These are phyloP conservation scores for Kryphioiulus occultus DNA, from an alignment of 2,888 invertebrate genomes.

Conservation along the genomic window DNA sequence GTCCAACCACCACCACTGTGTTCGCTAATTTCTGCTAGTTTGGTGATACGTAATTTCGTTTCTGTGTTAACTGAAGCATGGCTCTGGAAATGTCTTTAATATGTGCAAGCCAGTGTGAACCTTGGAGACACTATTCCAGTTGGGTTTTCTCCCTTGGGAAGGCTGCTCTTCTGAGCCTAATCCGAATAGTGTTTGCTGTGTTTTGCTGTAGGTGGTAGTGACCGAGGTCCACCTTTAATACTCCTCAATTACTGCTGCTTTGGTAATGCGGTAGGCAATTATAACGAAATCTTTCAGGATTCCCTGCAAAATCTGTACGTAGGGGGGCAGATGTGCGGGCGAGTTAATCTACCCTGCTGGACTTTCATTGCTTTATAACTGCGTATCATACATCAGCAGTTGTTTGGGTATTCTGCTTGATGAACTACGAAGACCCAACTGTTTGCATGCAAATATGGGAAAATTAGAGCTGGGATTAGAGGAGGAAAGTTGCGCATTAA, in stretches of 20 bases:
- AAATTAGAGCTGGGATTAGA: constrained; percentile 11
- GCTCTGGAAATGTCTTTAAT: constrained; percentile 20
- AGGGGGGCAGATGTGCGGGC: not conserved
- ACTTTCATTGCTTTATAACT: not conserved
- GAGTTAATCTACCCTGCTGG: not conserved
- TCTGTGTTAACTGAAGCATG: not conserved
- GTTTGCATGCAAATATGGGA: not conserved
- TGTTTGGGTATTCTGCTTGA: not conserved
- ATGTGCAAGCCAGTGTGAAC: constrained; percentile 24
- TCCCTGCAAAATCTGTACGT: not conserved
- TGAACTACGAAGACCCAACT: not conserved
- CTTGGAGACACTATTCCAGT: not conserved
- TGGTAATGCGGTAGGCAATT: constrained; percentile 39
- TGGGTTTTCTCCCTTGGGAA: not conserved
- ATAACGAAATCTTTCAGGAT: constrained; percentile 38
- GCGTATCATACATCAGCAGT: not conserved
- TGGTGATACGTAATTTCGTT: constrained; percentile 34
- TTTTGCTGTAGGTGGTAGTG: constrained; percentile 18
- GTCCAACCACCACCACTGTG: not conserved
- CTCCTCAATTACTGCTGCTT: constrained; percentile 36
- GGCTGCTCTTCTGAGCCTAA: constrained; percentile 15
- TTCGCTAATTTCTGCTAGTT: constrained; percentile 32
- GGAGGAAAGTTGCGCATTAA: not conserved
- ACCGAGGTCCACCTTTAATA: constrained; percentile 19
- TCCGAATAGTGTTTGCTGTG: not conserved